Base-by-base conservation (phyloP, 2,888 invertebrate species). In the Sussaba pulchella region DNA sequence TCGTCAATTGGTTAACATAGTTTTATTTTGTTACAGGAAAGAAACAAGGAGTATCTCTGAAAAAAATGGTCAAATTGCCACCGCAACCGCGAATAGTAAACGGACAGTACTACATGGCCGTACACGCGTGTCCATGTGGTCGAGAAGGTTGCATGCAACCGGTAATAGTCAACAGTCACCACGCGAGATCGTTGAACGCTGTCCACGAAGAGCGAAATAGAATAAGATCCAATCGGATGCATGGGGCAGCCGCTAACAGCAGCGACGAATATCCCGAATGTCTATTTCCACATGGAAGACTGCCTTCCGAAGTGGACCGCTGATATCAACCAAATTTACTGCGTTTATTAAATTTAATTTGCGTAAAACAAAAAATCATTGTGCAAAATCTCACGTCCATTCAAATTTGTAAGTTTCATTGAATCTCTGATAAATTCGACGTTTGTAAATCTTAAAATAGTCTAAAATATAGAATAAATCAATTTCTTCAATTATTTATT, bases 111-210 rank as follows among this genome's bases (percentile, higher is more conserved):
- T 69, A 57, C 43, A 43, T 69, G 5, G 69, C 57, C 21, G 39
- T 36, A 4, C 39, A 67, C 14, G 39, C 50, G 36, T 67, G 67
- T n/a, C 67, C 67, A 3, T 67, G 67, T n/a, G 67, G 67, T 6
- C 39, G 10, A 2, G 36, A 6, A 12, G 67, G 24, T 4, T 67
- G 67, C 67, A n/a, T 4, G n/a, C 67, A 67, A 19, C 67, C 67
- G 4, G 67, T 67, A 12, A 50, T 67, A 24, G 21, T 67, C 36
- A 69, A 69, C 69, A 43, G 43, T 17, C 69, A 69, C 24, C 54
- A 69, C 31, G 69, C 69, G 6, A 14, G 6, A 21, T 41, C 69
- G 4, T 24, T 69, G 43, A 19, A 21, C 4, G 36, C n/a, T 2
- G 67, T n/a, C 5, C 54, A 26, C 14, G 10, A 54, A 26, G 54